Evolutionary conservation across 1,140 invertebrate species (phyloP), one percentile per base, ranked within the genome.

Genomic region (Ctenoplectra terminalis): DNA sequence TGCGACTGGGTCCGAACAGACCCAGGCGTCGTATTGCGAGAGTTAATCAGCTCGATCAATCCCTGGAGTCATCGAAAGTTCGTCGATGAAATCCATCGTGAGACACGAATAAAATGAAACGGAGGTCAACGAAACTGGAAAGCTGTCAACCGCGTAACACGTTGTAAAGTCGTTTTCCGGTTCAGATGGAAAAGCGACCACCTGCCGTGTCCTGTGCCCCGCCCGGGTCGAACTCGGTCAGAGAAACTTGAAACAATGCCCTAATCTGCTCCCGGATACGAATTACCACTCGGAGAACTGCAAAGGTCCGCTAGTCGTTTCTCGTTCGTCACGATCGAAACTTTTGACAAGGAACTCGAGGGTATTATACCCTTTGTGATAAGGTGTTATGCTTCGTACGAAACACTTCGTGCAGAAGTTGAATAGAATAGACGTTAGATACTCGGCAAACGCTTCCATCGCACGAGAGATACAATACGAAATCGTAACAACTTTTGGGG

Each of bases 151-250:
- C 43, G 3, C 20, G 46, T 20, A 52, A 52, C 72, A 40, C 46
- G n/a, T 37, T 63, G 60, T 64, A 63, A 72, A 72, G 52, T 50
- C 15, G 15, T 63, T 75, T 64, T 75, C 72, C 29, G 29, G 43
- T 50, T 43, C 43, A 34, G n/a, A 37, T 52, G 46, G 72, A 37
- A 75, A 64, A 64, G 46, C 23, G 29, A 61, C 31, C 31, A 52
- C 31, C 29, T 48, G 43, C 8, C 58, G 31, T 54, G 34, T 46
- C 23, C 15, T 6, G 20, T 20, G 13, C 58, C 11, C 3, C 2
- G 23, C 50, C 46, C 23, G 9, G 29, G 7, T 1, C 37, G 17
- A 23, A 20, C n/a, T 37, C 7, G 46, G 31, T 31, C 29, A 60
- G 34, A 15, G 31, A 75, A 75, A 40, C 48, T 64, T 9, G 46